A percentile compares a stretch with the other conserved stretches of the same genome.
Conservation (phyloP, 2,888 invertebrate species). For the Eupsilia transversa region DNA sequence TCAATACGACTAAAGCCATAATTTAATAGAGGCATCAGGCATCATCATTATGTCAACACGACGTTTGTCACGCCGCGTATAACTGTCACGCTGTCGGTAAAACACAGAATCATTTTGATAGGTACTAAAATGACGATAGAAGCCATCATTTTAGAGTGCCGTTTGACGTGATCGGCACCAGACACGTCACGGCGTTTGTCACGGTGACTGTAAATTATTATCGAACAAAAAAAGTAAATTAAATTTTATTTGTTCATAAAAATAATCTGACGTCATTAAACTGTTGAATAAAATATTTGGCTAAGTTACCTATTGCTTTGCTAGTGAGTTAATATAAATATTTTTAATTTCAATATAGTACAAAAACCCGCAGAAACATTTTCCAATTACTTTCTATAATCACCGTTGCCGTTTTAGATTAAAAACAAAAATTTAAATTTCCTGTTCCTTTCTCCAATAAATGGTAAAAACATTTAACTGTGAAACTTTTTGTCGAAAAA, state of each 20-base stretch:
- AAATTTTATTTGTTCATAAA: not conserved
- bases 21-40: conserved; percentile 22
- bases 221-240: not conserved
- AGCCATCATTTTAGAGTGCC: conserved; percentile 27
- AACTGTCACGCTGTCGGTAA: conserved; percentile 52
- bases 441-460: conserved; percentile 27
- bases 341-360: not conserved
- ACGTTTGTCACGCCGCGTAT: conserved; percentile 15
- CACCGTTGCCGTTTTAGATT: conserved; percentile 2
- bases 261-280: not conserved
- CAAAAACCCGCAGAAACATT: not conserved
- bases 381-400: conserved; percentile 2
- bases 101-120: conserved; percentile 29
- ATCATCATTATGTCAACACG: conserved; percentile 26
- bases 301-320: not conserved
- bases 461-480: conserved; percentile 46
- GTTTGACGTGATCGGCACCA: conserved; percentile 30
- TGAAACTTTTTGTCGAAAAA: conserved; percentile 45
- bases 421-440: not conserved
- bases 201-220: conserved; percentile 7
- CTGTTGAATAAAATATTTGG: not conserved
- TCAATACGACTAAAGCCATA: not conserved
- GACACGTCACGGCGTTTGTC: not conserved
- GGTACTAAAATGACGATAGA: conserved; percentile 16
- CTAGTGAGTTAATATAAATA: not conserved